Evolutionary conservation across 2,888 invertebrate genomes (phyloP).

Genomic region (Andrena dorsata): DNA sequence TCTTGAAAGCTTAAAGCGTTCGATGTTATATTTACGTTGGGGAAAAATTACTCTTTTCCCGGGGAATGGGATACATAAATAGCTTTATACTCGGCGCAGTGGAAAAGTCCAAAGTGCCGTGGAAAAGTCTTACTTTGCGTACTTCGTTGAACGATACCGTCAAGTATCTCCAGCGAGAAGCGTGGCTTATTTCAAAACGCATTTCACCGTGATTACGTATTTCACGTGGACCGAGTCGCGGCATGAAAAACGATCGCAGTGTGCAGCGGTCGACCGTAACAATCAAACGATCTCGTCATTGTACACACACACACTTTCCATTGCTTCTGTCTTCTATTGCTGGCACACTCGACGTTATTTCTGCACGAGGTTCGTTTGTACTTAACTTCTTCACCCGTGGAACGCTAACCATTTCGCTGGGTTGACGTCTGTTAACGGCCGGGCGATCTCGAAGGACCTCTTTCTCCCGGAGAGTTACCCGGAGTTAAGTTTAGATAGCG

Average conservation of each 20-base stretch:
- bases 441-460: conserved; percentile 9
- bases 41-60: conserved; percentile 40
- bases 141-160: conserved; percentile 45
- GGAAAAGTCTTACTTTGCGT: conserved; percentile 54
- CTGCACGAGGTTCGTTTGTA: background rate
- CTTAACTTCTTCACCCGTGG: background rate
- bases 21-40: conserved; percentile 24
- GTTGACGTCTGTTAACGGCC: conserved; percentile 20
- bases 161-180: conserved; percentile 21
- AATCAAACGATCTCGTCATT: conserved; percentile 23
- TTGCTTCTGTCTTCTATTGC: background rate
- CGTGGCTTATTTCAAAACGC: conserved; percentile 38
- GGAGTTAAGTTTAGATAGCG: conserved; percentile 47
- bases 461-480: background rate
- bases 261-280: conserved; percentile 6
- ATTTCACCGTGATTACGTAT: conserved; percentile 40
- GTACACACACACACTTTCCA: background rate
- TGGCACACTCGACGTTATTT: background rate
- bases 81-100: conserved; percentile 54
- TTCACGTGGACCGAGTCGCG: conserved; percentile 14
- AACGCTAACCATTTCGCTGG: background rate
- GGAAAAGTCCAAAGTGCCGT: conserved; percentile 54
- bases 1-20: conserved; percentile 36
- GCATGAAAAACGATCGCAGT: conserved; percentile 13
- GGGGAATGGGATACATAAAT: conserved; percentile 51